phyloP scores from a whole-genome alignment of 2,888 invertebrate genomes.

The Drosophila meridionalis region DNA sequence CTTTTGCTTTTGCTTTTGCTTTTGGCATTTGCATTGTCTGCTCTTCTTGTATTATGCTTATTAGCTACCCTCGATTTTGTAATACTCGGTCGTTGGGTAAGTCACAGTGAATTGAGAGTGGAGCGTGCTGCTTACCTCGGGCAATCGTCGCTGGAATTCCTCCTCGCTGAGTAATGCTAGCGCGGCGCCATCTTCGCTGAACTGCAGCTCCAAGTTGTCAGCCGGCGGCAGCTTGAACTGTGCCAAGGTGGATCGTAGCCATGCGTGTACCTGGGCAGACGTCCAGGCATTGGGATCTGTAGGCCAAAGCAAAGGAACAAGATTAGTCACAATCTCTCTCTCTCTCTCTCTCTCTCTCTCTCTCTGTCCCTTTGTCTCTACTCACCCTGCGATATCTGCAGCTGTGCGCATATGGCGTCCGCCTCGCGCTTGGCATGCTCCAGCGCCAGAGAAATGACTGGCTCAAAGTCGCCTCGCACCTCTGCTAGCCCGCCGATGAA shows the following conservation, averaged over 20 bases:
- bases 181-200: conserved; percentile 92
- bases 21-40: conserved; percentile 61
- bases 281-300: conserved; percentile 96
- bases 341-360: neutral
- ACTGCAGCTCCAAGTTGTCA: conserved; percentile 90
- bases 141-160: conserved; percentile 93
- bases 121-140: conserved; percentile 88
- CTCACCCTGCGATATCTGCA: conserved; percentile 95
- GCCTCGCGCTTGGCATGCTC: conserved; percentile 95
- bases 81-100: conserved; percentile 53
- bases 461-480: conserved; percentile 91
- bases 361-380: neutral
- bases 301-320: neutral
- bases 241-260: conserved; percentile 94
- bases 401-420: conserved; percentile 92
- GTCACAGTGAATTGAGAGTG: conserved; percentile 34
- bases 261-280: conserved; percentile 92
- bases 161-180: conserved; percentile 92
- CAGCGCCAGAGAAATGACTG: conserved; percentile 93
- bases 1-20: conserved; percentile 26
- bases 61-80: conserved; percentile 67
- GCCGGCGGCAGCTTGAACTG: conserved; percentile 92
- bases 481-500: conserved; percentile 86
- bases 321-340: neutral
- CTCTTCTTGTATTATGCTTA: conserved; percentile 56